These are phyloP conservation scores for Bactericera cockerelli DNA, from an alignment of 1,140 invertebrate species.

Conservation along the genomic window DNA sequence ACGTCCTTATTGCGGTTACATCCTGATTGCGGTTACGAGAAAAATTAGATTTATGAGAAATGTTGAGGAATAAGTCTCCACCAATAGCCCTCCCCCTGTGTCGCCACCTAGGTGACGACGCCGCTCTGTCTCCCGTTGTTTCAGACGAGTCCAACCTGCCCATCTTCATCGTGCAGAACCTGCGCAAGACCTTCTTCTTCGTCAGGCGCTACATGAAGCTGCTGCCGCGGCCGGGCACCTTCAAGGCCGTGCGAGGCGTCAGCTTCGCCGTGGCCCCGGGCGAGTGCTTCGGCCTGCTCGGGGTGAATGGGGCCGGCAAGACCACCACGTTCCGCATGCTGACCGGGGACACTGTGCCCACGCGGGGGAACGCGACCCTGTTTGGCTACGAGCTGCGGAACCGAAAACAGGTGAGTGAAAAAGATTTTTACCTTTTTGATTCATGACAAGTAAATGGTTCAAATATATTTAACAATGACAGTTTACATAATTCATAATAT, in stretches of 20 bases:
- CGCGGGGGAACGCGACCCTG: slow-evolving; percentile 19
- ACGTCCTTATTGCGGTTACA: too few relatives aligned
- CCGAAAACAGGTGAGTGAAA: background rate
- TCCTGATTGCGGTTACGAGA: too few relatives aligned
- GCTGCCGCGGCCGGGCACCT: background rate
- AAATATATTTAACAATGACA: too few relatives aligned
- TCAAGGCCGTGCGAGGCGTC: slow-evolving; percentile 49
- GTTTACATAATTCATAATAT: too few relatives aligned
- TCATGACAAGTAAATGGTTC: too few relatives aligned
- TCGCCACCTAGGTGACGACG: too few relatives aligned
- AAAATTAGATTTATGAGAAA: too few relatives aligned
- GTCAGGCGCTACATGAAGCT: background rate
- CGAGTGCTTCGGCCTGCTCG: slow-evolving; percentile 82
- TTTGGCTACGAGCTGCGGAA: background rate
- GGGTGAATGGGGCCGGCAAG: slow-evolving; percentile 73
- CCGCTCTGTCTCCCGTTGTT: slow-evolving; percentile 1
- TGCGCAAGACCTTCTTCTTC: slow-evolving; percentile 20
- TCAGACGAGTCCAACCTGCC: slow-evolving; percentile 6
- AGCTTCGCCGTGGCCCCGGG: slow-evolving; percentile 48
- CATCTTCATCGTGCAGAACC: slow-evolving; percentile 18
- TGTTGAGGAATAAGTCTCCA: too few relatives aligned
- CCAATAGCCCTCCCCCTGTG: too few relatives aligned
- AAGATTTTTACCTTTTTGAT: too few relatives aligned
- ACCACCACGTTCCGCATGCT: slow-evolving; percentile 81
- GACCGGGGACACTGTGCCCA: slow-evolving; percentile 41